A percentile compares a stretch with the other conserved stretches of the same genome.
These are phyloP conservation scores for Halcyon smyrnensis DNA, from an alignment of 2,797 vertebrate genomes.

Conservation along the genomic window DNA sequence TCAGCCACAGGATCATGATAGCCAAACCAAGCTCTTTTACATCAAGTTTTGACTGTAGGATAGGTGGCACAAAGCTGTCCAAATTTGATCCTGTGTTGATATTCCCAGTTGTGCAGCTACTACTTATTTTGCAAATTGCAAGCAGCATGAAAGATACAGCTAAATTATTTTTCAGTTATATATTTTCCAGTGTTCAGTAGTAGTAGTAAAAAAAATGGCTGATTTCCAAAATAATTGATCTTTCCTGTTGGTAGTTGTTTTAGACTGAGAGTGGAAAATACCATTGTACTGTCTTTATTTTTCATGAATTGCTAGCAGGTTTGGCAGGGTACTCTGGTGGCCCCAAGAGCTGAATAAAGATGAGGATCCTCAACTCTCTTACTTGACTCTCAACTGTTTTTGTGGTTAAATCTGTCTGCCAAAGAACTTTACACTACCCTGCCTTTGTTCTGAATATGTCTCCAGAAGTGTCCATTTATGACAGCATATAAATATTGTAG, in stretches of 20 bases:
- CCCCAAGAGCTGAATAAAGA: background rate
- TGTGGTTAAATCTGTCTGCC: background rate
- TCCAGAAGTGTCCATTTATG: background rate
- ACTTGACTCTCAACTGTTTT: background rate
- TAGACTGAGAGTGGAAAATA: background rate
- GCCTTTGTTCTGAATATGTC: background rate
- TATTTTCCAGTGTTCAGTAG: background rate
- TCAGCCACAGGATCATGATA: rapidly evolving
- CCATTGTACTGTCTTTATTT: background rate
- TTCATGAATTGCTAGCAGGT: background rate
- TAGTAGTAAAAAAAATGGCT: background rate
- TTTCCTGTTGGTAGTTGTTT: background rate
- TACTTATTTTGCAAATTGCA: background rate
- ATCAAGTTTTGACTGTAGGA: background rate
- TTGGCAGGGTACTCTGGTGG: background rate
- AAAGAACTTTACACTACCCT: background rate
- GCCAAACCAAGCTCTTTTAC: background rate
- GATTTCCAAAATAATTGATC: background rate
- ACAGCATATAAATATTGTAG: background rate
- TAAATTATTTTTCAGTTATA: background rate
- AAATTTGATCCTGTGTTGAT: background rate
- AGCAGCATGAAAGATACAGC: background rate
- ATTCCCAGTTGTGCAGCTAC: background rate
- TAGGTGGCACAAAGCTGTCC: background rate
- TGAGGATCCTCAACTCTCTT: background rate